Percentiles rank a stretch among this genome's conserved stretches.
These are phyloP conservation scores for Pemphredon lugubris DNA, from an alignment of 2,888 invertebrate genomes.

Conservation along the genomic window DNA sequence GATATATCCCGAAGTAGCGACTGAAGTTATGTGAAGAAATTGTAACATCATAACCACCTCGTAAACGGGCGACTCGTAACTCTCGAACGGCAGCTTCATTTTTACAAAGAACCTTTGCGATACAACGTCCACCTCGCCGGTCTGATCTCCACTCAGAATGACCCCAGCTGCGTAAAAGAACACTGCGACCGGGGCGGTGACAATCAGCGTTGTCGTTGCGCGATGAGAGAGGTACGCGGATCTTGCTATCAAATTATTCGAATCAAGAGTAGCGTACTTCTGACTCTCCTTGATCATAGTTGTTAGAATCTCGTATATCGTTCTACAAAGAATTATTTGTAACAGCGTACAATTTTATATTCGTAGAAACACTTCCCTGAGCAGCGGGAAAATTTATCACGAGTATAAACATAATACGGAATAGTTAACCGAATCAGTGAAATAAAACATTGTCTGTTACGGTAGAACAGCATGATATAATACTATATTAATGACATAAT, in stretches of 20 bases:
- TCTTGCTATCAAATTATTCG: slow-evolving; percentile 18
- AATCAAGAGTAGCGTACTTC: slow-evolving; percentile 16
- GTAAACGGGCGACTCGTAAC: slow-evolving; percentile 30
- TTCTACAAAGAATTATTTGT: slow-evolving; percentile 26
- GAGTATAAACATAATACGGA: too few relatives aligned
- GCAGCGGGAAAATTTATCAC: too few relatives aligned
- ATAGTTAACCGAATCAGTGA: too few relatives aligned
- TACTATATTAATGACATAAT: too few relatives aligned
- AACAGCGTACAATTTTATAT: too few relatives aligned
- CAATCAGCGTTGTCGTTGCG: slow-evolving; percentile 33
- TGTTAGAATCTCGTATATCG: slow-evolving; percentile 27
- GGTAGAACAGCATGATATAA: too few relatives aligned
- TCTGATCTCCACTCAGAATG: too few relatives aligned
- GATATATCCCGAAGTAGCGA: too few relatives aligned
- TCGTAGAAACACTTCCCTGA: too few relatives aligned
- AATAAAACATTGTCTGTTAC: too few relatives aligned
- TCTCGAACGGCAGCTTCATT: slow-evolving; percentile 47
- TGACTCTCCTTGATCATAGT: slow-evolving; percentile 43
- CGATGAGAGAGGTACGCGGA: slow-evolving; percentile 23
- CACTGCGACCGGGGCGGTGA: slow-evolving; percentile 8
- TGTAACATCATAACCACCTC: slow-evolving; percentile 25
- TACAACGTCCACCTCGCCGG: too few relatives aligned
- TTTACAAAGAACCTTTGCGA: too few relatives aligned
- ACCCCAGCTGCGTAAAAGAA: slow-evolving; percentile 23
- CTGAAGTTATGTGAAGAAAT: slow-evolving; percentile 29